phyloP scores from a whole-genome alignment of 2,797 vertebrate genomes.

The Micromesistius poutassou region DNA sequence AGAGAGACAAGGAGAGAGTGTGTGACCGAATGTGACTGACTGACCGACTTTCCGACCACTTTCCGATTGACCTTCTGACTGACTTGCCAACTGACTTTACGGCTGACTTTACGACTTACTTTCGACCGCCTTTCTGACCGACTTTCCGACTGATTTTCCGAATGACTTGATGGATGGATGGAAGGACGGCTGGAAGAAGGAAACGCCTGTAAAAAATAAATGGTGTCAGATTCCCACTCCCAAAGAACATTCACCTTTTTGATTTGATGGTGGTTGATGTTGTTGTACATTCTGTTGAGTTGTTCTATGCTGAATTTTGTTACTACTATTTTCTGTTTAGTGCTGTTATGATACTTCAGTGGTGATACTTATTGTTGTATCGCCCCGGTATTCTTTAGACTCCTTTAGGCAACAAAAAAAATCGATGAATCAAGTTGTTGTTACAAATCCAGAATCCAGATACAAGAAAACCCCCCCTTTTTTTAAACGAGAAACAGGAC shows the following conservation, averaged over 20 bases:
- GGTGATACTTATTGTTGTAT: background rate
- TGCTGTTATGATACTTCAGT: background rate
- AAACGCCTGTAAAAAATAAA: background rate
- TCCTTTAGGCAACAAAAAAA: conserved; percentile 1
- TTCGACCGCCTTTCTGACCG: too few relatives aligned
- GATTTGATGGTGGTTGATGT: background rate
- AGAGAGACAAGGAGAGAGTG: background rate
- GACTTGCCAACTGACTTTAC: too few relatives aligned
- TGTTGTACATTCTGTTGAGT: background rate
- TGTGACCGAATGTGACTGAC: too few relatives aligned
- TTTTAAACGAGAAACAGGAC: conserved; percentile 3
- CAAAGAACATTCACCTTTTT: background rate
- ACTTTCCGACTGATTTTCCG: too few relatives aligned
- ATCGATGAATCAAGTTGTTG: background rate
- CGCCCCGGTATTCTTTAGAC: background rate
- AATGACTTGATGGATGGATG: too few relatives aligned
- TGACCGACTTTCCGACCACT: too few relatives aligned
- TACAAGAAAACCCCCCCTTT: background rate
- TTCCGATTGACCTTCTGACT: too few relatives aligned
- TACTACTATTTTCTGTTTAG: background rate
- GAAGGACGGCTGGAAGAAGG: background rate
- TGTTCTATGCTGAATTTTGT: background rate
- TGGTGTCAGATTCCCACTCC: background rate
- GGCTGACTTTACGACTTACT: too few relatives aligned
- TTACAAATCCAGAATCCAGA: conserved; percentile 1